Conservation (phyloP, 2,888 invertebrate species). For the Plusia festucae region DNA sequence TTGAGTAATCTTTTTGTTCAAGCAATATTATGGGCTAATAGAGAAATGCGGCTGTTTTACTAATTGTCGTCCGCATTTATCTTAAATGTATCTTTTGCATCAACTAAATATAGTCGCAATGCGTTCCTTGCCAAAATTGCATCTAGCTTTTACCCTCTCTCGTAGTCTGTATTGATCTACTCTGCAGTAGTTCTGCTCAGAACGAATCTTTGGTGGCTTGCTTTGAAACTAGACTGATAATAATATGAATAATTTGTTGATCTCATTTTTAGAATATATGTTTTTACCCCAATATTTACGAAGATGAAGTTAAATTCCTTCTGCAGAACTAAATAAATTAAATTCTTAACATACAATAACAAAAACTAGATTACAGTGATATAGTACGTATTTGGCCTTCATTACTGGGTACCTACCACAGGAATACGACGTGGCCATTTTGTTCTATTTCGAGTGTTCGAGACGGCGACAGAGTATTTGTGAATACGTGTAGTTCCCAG, state of each 20-base stretch:
- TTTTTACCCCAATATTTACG: too few species aligned
- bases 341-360: not conserved
- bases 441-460: conserved; percentile 5
- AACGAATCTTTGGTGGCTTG: not conserved
- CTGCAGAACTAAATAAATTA: not conserved
- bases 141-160: not conserved
- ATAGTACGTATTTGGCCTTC: not conserved
- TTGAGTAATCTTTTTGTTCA: not conserved
- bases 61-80: not conserved
- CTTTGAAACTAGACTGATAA: too few species aligned
- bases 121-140: conserved; percentile 4
- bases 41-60: not conserved
- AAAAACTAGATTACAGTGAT: not conserved
- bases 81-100: not conserved
- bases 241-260: too few species aligned
- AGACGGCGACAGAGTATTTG: not conserved
- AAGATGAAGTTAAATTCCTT: not conserved
- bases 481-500: not conserved
- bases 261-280: too few species aligned
- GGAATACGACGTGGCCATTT: conserved; percentile 6
- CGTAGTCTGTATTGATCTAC: not conserved
- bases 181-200: not conserved
- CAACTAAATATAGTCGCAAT: conserved; percentile 4
- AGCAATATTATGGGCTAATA: not conserved
- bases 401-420: conserved; percentile 2